Base-by-base conservation (phyloP, 37 sponge, comb jelly and placozoan species). In the Ephydatia muelleri region DNA sequence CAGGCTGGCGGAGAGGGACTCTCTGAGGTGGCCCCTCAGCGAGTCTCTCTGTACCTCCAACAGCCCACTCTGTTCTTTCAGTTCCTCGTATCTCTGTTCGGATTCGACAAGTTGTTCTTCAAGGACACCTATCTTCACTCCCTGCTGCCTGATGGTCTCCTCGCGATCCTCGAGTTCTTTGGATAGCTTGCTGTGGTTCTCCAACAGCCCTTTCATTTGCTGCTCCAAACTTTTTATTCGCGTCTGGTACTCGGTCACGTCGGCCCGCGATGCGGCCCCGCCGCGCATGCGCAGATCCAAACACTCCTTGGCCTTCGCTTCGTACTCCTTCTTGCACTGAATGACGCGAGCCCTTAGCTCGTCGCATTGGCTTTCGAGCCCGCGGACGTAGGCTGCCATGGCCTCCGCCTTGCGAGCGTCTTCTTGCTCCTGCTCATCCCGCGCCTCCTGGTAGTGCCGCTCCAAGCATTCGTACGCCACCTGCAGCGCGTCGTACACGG, bases 401-500 rank as follows among this genome's bases (percentile, higher is more conserved):
- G 48, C 80, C 12, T 65, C 80, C 30, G 6, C 65, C 38, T 29
- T 0, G 26, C 32, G 11, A 23, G 26, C 64, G n/a, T n/a, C n/a
- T 29, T 14, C 29, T 79, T 11, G 30, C 29, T 26, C 29, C 13
- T 19, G 12, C 13, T 16, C 65, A 26, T 79, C n/a, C 33, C 32
- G 25, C 39, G 40, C 32, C 19, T 23, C 23, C 13, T 78, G 70
- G 49, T 40, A 23, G 38, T 72, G 48, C 23, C 6, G 12, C 5
- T 79, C 77, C 37, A 86, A 23, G 33, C 72, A 47, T 23, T 79
- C 80, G 23, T 40, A 70, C 9, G 80, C 72, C 1, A 14, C 14
- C 29, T 29, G 72, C 57, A 86, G 72, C 2, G 86, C 86, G 4
- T 78, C 73, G 36, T 76, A 76, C 5, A 66, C 86, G 12, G 43